phyloP scores from a whole-genome alignment of 2,797 vertebrate genomes.

The Alca torda region DNA sequence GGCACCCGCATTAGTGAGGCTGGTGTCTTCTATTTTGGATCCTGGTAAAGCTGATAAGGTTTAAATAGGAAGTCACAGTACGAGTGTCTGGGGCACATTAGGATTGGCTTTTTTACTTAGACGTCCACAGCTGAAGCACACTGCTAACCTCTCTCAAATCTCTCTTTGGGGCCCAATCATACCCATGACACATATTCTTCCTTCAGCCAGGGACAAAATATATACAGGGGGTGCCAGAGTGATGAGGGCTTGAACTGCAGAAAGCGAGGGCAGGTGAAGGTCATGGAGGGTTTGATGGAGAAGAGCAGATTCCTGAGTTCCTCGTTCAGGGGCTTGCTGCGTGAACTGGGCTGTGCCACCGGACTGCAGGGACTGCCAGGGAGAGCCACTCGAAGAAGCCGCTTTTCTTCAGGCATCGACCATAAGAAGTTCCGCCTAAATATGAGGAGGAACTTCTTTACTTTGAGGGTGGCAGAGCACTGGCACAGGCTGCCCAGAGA shows the following conservation, averaged over 20 bases:
- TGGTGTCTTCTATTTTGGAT: conserved; percentile 31
- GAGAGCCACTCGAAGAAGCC: fast-evolving
- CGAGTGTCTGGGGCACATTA: neutral
- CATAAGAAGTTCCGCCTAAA: too few species aligned
- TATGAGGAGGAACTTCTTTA: too few species aligned
- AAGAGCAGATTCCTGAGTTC: neutral
- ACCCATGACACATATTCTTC: neutral
- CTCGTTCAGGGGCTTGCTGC: neutral
- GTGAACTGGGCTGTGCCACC: neutral
- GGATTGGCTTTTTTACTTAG: neutral
- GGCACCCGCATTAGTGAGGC: fast-evolving
- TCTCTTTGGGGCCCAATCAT: neutral
- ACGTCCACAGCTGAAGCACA: neutral
- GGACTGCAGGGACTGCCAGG: neutral
- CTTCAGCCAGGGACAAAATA: neutral
- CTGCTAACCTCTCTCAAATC: neutral
- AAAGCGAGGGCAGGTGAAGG: neutral
- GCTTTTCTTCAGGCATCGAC: neutral
- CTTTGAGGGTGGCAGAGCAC: too few species aligned
- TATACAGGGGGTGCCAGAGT: fast-evolving
- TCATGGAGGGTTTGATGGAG: neutral
- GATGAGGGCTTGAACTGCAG: neutral
- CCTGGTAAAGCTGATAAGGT: conserved; percentile 27
- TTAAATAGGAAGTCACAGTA: neutral
- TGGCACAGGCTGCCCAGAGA: too few species aligned